These are phyloP conservation scores for Lontra canadensis DNA, from an alignment of 2,113 vertebrate species.

Conservation along the genomic window DNA sequence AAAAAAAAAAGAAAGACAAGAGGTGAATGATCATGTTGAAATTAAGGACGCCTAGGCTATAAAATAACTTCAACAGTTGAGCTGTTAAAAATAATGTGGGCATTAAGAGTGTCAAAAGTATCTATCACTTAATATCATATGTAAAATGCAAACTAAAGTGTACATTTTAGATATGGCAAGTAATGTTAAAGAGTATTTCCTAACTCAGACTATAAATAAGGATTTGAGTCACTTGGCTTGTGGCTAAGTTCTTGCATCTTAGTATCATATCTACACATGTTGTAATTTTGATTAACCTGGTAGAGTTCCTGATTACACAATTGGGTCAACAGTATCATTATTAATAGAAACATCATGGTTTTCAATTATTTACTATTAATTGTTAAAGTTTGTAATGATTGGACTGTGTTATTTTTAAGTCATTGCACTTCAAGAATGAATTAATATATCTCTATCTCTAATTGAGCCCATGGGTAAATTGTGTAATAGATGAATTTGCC, in stretches of 20 bases:
- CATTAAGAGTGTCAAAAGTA: constrained; percentile 81
- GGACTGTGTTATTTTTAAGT: neutral
- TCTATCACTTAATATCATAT: constrained; percentile 73
- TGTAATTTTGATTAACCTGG: neutral
- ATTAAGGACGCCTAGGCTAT: constrained; percentile 79
- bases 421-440: neutral
- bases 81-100: constrained; percentile 81
- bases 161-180: constrained; percentile 60
- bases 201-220: constrained; percentile 64
- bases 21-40: constrained; percentile 75
- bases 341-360: neutral
- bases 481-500: neutral
- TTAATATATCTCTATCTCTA: neutral
- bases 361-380: neutral
- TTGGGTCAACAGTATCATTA: neutral
- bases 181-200: constrained; percentile 76
- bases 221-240: neutral
- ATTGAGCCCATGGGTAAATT: neutral
- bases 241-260: neutral
- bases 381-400: neutral
- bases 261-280: neutral
- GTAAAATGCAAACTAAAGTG: constrained; percentile 78
- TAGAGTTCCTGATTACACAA: neutral
- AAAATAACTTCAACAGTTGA: constrained; percentile 76
- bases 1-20: constrained; percentile 65